Base-by-base conservation (phyloP, 2,113 vertebrate genomes). In the Pungitius pungitius region DNA sequence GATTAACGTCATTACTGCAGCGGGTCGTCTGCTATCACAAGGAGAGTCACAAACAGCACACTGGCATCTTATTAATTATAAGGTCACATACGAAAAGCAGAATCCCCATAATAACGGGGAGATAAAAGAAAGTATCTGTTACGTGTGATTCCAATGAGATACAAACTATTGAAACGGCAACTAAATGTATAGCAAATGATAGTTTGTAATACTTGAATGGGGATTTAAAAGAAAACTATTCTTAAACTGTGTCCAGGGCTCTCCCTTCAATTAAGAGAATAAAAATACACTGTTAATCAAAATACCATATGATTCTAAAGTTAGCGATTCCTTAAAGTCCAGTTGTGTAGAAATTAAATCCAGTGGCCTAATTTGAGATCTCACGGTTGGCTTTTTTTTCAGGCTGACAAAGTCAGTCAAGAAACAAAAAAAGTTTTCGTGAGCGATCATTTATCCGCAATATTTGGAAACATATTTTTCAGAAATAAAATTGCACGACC, bases 11-110 rank as follows among this genome's bases (percentile, higher is more conserved):
- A 9, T 18, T 47, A 20, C 40, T 18, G 13, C 1, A 17, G 52
- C 54, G 51, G 60, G 17, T 77, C 47, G 5, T n/a, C 52, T 27
- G 73, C 26, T 30, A 59, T 83, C 85, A 88, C 76, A 68, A 75
- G 84, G 77, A 52, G 8, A 37, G 75, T 83, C 43, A 18, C 43
- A 26, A 17, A 26, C 33, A 49, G 52, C 1, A 24, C 20, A 18
- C 4, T 4, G 27, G 49, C 37, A 13, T 51, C 24, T 51, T 4
- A 11, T 8, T 24, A 14, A 42, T 8, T n/a, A 18, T 69, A 42
- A 82, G 24, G 49, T 51, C 55, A 27, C 8, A 15, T 8, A 55
- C 3, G 40, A 7, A 43, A 24, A 40, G 18, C 2, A 1, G 10
- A 20, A 66, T 43, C 4, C 3, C 1, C 9, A 24, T 26, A 33